Base-by-base conservation (phyloP, 2,113 vertebrate species). In the Mohoua ochrocephala region DNA sequence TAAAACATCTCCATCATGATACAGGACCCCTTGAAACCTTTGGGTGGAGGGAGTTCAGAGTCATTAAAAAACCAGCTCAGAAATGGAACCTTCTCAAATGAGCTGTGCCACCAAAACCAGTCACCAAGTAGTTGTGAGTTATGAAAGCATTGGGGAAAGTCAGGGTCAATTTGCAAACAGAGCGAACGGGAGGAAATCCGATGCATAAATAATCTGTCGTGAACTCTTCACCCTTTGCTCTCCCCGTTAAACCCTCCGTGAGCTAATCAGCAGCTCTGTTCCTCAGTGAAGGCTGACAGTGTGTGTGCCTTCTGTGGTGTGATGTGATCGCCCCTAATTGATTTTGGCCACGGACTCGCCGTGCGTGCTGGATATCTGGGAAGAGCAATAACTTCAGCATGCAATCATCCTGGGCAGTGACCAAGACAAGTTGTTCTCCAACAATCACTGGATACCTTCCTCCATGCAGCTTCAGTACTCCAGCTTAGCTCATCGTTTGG, bases 341-440 rank as follows among this genome's bases (percentile, higher is more conserved):
- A 79, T 94, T 96, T 80, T 97, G 92, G 92, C 89, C n/a, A 11
- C 23, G 27, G 83, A 35, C 64, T 90, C 1, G 0, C 49, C 27
- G 23, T 85, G 49, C 37, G 22, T 73, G 76, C 74, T 57, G 92
- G 68, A n/a, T 90, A 87, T 91, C 76, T 89, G 93, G 96, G 87
- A 94, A 91, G 81, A 93, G 84, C 87, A 97, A 95, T 97, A 95
- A 80, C 95, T 97, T 96, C 24, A 87, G 87, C 87, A 89, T 97
- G 89, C 79, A 94, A 89, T 98, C 97, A 98, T 97, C 78, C 93
- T 97, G 96, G 95, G 83, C 74, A 23, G 68, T 33, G 80, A 94
- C 94, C 96, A 97, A 97, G 95, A 92, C 77, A 75, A 85, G 91
- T 75, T 97, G 20, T 95, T 93, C 65, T 92, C 95, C 83, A 89